A percentile compares a stretch with the other conserved stretches of the same genome.
These are phyloP conservation scores for Apoderus coryli DNA, from an alignment of 2,888 invertebrate species.

Conservation along the genomic window DNA sequence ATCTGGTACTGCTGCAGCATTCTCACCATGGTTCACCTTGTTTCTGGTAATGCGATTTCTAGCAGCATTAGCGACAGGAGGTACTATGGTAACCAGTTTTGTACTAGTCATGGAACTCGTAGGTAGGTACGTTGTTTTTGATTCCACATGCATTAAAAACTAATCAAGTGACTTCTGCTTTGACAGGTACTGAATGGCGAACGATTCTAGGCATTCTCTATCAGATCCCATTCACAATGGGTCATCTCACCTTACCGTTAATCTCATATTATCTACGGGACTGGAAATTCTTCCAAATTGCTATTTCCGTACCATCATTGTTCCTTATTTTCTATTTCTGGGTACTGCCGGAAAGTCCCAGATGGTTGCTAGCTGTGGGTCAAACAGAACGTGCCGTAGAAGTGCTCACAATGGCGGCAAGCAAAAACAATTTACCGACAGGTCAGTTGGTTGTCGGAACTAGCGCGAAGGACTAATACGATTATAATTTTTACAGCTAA, in stretches of 20 bases:
- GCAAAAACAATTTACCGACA: conserved; percentile 29
- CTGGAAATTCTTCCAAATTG: conserved; percentile 41
- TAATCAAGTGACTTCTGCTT: conserved; percentile 5
- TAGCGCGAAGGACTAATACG: no score
- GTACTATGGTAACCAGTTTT: conserved; percentile 69
- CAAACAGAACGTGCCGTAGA: conserved; percentile 44
- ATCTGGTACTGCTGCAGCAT: conserved; percentile 54
- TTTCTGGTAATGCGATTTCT: conserved; percentile 57
- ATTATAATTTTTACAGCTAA: no score
- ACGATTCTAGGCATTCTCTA: conserved; percentile 41
- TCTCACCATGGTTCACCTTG: conserved; percentile 47
- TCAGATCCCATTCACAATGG: conserved; percentile 43
- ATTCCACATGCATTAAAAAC: no score
- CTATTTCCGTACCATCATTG: conserved; percentile 41
- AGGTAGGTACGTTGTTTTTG: conserved; percentile 37
- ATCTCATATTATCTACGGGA: conserved; percentile 39
- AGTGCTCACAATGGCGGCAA: conserved; percentile 50
- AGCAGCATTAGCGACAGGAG: conserved; percentile 63
- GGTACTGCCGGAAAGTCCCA: conserved; percentile 63
- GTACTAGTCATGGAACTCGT: conserved; percentile 55
- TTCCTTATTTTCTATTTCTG: conserved; percentile 48
- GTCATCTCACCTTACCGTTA: conserved; percentile 38
- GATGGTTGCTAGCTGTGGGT: conserved; percentile 61
- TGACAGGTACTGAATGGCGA: conserved; percentile 37
- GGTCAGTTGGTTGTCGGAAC: no score